phyloP scores from a whole-genome alignment of 2,888 invertebrate genomes.

The Xylota sylvarum region DNA sequence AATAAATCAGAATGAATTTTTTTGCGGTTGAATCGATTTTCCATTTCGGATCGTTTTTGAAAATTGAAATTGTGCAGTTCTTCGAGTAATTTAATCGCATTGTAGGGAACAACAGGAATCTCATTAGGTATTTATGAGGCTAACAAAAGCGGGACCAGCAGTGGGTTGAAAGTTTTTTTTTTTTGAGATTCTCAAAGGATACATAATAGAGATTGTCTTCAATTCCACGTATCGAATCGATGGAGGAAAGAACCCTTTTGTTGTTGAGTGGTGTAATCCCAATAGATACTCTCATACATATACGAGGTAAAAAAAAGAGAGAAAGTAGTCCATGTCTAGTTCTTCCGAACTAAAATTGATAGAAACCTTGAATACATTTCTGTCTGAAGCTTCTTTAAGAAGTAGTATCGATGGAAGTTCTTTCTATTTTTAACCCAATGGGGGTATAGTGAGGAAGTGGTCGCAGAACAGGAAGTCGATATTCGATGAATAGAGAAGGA shows the following conservation, averaged over 20 bases:
- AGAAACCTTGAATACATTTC: conserved; percentile 33
- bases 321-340: conserved; percentile 7
- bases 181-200: conserved; percentile 40
- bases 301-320: not conserved
- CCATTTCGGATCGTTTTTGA: conserved; percentile 42
- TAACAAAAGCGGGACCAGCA: not conserved
- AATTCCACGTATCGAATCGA: conserved; percentile 5
- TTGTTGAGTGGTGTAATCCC: conserved; percentile 25
- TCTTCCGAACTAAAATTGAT: conserved; percentile 3
- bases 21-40: conserved; percentile 56
- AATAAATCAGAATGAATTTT: conserved; percentile 48
- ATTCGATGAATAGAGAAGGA: not conserved
- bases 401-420: not conserved
- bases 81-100: conserved; percentile 37
- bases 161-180: not conserved
- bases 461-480: not conserved
- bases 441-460: not conserved
- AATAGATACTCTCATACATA: not conserved
- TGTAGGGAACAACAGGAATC: conserved; percentile 37
- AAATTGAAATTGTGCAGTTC: conserved; percentile 59
- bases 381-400: not conserved
- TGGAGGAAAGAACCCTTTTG: conserved; percentile 11
- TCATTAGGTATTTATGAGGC: conserved; percentile 57
- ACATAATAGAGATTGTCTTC: conserved; percentile 43
- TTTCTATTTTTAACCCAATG: conserved; percentile 9